Conservation (phyloP, 2,797 vertebrate genomes). For the Muscicapa striata region DNA sequence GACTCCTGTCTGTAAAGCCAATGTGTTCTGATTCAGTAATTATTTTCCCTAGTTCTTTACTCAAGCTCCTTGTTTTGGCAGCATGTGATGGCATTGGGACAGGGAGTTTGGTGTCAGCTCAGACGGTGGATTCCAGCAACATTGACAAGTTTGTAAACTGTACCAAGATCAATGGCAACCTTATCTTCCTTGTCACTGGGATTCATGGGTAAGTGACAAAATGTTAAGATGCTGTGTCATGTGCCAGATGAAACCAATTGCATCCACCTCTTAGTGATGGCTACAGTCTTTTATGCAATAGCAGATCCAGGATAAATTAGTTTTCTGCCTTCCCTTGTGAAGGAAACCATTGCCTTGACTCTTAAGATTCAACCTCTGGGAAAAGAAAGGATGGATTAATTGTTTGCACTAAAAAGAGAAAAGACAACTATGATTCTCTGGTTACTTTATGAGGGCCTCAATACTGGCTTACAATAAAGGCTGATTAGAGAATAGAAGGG, state of each 20-base stretch:
- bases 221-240: neutral
- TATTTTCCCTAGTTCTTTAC: neutral
- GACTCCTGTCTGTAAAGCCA: neutral
- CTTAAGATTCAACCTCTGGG: neutral
- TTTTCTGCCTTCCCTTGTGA: neutral
- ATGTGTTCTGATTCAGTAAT: neutral
- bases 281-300: neutral
- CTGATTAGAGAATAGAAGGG: neutral
- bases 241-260: neutral
- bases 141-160: constrained; percentile 97
- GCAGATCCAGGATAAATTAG: neutral
- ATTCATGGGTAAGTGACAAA: constrained; percentile 90
- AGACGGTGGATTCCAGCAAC: constrained; percentile 97
- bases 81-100: constrained; percentile 97
- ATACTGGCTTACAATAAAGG: neutral
- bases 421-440: neutral
- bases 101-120: constrained; percentile 87
- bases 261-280: neutral
- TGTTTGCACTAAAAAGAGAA: neutral
- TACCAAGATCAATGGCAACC: constrained; percentile 98
- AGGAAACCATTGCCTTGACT: neutral
- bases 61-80: constrained; percentile 67
- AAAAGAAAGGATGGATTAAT: neutral
- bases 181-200: constrained; percentile 96
- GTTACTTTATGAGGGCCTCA: neutral